Percentiles rank a stretch among this genome's conserved stretches.
Evolutionary conservation across 2,888 invertebrate genomes (phyloP).

Genomic region (Phaonia tiefii): DNA sequence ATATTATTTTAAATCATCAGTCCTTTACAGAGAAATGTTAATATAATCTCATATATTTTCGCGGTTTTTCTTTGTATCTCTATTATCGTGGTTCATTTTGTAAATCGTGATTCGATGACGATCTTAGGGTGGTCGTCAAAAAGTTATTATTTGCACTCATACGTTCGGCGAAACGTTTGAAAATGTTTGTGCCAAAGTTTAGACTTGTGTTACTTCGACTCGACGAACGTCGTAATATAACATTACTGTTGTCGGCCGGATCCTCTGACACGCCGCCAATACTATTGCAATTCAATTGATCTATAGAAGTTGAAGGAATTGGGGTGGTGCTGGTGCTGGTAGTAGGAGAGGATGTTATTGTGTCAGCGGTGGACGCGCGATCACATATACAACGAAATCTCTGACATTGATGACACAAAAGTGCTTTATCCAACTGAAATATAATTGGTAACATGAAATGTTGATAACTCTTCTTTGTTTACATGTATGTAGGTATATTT

Average conservation of each 20-base stretch:
- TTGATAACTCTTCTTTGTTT: conserved; percentile 1
- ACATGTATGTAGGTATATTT: conserved; percentile 19
- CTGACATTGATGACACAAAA: conserved; percentile 79
- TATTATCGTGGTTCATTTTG: conserved; percentile 58
- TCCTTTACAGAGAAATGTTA: conserved; percentile 19
- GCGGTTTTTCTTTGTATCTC: not conserved
- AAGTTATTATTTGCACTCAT: conserved; percentile 72
- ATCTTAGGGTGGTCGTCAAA: conserved; percentile 52
- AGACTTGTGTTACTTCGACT: conserved; percentile 74
- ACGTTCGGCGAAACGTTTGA: conserved; percentile 79
- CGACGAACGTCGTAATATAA: conserved; percentile 63
- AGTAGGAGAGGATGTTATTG: conserved; percentile 51
- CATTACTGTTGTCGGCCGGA: conserved; percentile 54
- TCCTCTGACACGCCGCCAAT: conserved; percentile 39
- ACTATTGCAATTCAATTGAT: conserved; percentile 43
- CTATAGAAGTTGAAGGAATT: not conserved
- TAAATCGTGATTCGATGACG: conserved; percentile 61
- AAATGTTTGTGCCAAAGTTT: conserved; percentile 78
- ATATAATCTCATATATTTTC: conserved; percentile 17
- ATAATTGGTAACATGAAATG: conserved; percentile 68
- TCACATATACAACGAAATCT: conserved; percentile 80
- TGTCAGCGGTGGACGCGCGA: conserved; percentile 63
- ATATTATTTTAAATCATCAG: conserved; percentile 30
- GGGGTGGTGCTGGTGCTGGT: conserved; percentile 24
- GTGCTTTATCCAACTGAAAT: conserved; percentile 80